phyloP scores from a whole-genome alignment of 2,113 vertebrate genomes.

The Erinaceus europaeus region DNA sequence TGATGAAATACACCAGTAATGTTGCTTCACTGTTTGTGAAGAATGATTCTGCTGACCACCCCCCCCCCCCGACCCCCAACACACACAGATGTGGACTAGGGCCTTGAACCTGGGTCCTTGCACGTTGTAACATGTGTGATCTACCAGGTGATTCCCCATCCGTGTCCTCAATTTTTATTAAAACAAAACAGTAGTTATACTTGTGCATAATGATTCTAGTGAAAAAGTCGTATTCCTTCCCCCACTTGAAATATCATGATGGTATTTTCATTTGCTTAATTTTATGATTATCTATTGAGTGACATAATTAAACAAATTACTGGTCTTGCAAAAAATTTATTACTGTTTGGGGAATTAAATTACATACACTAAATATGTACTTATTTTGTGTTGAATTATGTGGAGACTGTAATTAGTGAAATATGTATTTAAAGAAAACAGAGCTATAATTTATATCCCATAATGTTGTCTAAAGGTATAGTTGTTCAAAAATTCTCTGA shows the following conservation, averaged over 20 bases:
- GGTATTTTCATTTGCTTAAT: conserved; percentile 24
- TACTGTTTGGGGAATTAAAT: not conserved
- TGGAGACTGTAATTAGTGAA: not conserved
- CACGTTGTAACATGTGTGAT: no score
- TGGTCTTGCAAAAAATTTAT: not conserved
- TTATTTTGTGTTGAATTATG: conserved; percentile 24
- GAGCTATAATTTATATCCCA: not conserved
- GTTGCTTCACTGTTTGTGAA: no score
- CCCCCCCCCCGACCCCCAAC: no score
- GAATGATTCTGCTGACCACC: no score
- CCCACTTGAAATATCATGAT: not conserved
- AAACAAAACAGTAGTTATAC: not conserved
- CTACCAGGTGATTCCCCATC: no score
- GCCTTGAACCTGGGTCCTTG: no score
- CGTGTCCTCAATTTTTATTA: not conserved
- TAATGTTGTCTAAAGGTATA: conserved; percentile 29
- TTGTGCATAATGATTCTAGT: not conserved
- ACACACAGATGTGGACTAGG: no score
- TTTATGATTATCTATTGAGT: not conserved
- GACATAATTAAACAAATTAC: conserved; percentile 7
- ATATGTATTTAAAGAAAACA: not conserved
- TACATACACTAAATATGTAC: not conserved
- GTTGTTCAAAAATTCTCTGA: conserved; percentile 11
- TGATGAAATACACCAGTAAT: no score
- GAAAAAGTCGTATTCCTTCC: not conserved